A percentile compares a stretch with the other conserved stretches of the same genome.
Evolutionary conservation across 2,797 vertebrate genomes (phyloP).

Genomic region (Macrochelys suwanniensis): DNA sequence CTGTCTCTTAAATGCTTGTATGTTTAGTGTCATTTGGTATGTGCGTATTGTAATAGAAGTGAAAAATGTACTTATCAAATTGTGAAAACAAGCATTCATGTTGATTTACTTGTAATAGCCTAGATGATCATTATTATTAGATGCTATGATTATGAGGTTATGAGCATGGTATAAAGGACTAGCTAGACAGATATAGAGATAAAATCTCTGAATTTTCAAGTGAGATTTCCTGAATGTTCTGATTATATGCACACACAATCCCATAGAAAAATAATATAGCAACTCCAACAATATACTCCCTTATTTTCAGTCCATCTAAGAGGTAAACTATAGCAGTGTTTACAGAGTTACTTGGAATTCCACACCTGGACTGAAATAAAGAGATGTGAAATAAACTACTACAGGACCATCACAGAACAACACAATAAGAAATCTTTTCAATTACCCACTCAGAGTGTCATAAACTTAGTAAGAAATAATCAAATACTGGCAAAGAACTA

Average conservation of each 20-base stretch:
- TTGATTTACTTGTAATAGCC: constrained; percentile 1
- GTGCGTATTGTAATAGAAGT: background rate
- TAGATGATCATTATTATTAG: background rate
- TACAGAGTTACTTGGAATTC: background rate
- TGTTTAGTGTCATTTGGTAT: background rate
- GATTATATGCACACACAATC: background rate
- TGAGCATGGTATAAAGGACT: background rate
- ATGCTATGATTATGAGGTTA: background rate
- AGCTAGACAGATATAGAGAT: background rate
- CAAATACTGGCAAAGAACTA: background rate
- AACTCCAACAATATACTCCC: background rate
- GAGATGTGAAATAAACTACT: background rate
- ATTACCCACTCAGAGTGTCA: background rate
- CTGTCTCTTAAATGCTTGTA: too few relatives aligned
- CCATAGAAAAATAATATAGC: background rate
- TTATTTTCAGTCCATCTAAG: background rate
- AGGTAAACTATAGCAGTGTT: background rate
- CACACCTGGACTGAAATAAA: background rate
- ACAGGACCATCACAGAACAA: background rate
- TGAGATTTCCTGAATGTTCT: background rate
- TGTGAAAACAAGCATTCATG: background rate
- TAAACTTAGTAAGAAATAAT: background rate
- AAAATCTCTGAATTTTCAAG: background rate
- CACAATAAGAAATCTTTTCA: background rate
- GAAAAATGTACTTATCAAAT: constrained; percentile 16